Evolutionary conservation across 2,113 vertebrate species (phyloP), one percentile per base, ranked within the genome.

Genomic region (Urocynchramus pylzowi): DNA sequence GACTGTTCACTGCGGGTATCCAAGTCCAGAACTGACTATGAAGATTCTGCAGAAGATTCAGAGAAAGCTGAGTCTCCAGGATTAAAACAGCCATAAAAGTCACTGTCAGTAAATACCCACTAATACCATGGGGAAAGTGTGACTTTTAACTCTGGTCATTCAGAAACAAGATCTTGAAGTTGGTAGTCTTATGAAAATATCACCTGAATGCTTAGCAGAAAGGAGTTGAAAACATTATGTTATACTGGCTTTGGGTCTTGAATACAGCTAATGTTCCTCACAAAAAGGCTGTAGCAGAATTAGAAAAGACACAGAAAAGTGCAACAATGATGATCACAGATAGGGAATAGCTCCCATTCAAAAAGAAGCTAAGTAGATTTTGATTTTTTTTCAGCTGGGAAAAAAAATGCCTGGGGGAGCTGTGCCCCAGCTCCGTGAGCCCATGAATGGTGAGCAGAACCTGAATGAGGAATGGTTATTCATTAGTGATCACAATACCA

Each of bases 251-350:
- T 92, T 59, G 63, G 50, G 50, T 90, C 86, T 77, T 81, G 49
- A 95, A 81, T 87, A 26, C 35, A 78, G 64, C 84, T 73, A 14
- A 84, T 95, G 52, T 30, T 75, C 30, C 41, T 75, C 73, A 84
- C 4, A 5, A 56, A 94, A 85, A 95, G 64, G 68, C 22, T 5
- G 4, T 22, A 73, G 82, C 10, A 90, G 47, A 80, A 67, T 70
- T 70, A 92, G 80, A 92, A 93, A 93, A 91, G 68, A 70, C 84
- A 56, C 52, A 84, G 86, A 95, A 93, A 96, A 93, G 80, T 89
- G 56, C 80, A 95, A 60, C 89, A 94, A 2, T 60, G 69, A 78
- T 89, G 84, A 56, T 70, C 22, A 61, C 83, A 89, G 76, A n/a
- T 81, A 71, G 80, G 68, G 64, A 86, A 75, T 44, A 39, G 83